Evolutionary conservation across 2,797 vertebrate genomes (phyloP).

Genomic region (Darevskia mixta): DNA sequence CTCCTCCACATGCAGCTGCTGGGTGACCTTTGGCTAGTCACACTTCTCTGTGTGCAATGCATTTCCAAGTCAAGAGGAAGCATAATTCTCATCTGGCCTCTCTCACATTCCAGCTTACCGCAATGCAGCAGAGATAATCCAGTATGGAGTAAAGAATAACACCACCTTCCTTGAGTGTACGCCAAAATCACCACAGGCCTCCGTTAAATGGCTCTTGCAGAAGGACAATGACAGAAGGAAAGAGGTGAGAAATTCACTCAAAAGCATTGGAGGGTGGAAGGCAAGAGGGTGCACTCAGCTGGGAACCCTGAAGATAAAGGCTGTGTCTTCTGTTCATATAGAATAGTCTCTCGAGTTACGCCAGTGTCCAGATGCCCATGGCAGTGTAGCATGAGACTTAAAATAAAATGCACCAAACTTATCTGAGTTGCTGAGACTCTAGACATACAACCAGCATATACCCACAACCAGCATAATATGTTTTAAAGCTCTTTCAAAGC

Average conservation of each 20-base stretch:
- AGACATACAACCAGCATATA: neutral
- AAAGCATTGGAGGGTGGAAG: neutral
- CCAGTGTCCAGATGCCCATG: neutral
- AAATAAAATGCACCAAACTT: neutral
- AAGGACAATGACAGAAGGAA: constrained; percentile 97
- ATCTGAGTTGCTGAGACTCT: neutral
- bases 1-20: too few species aligned
- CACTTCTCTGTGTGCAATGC: neutral
- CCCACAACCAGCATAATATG: neutral
- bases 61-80: constrained; percentile 15
- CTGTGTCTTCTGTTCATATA: neutral
- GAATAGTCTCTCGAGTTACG: neutral
- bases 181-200: constrained; percentile 94
- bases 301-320: neutral
- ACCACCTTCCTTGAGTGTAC: constrained; percentile 96
- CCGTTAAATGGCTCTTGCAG: constrained; percentile 94
- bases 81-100: constrained; percentile 4
- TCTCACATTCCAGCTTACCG: constrained; percentile 87
- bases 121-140: constrained; percentile 93
- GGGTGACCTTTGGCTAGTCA: too few species aligned
- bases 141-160: constrained; percentile 97
- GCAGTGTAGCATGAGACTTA: neutral
- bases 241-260: constrained; percentile 84
- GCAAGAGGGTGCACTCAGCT: neutral
- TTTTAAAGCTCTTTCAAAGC: neutral